Evolutionary conservation across 2,888 invertebrate species (phyloP).

Genomic region (Lumbricus terrestris): DNA sequence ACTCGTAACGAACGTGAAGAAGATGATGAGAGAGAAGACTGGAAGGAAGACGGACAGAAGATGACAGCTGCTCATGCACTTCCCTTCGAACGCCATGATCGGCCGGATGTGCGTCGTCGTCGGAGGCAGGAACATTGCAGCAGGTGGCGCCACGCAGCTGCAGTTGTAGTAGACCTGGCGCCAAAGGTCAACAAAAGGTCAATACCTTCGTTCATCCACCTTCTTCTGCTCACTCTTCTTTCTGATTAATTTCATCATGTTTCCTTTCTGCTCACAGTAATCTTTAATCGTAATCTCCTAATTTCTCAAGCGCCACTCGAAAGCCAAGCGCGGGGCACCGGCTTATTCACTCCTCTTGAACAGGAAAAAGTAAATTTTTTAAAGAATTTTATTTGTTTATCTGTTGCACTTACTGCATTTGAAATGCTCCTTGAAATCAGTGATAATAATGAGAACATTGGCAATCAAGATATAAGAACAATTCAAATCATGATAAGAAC

Average conservation of each 20-base stretch:
- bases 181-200: not conserved
- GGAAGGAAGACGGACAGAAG: constrained; percentile 67
- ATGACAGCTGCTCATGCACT: constrained; percentile 55
- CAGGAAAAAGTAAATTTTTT: too few relatives aligned
- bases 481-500: too few relatives aligned
- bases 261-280: not conserved
- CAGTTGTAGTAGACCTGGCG: constrained; percentile 16
- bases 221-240: too few relatives aligned
- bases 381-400: too few relatives aligned
- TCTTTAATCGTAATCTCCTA: too few relatives aligned
- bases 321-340: too few relatives aligned
- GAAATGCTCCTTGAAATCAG: too few relatives aligned
- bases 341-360: too few relatives aligned
- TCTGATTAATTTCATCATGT: not conserved
- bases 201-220: not conserved
- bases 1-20: constrained; percentile 75
- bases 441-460: too few relatives aligned
- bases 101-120: not conserved
- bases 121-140: not conserved
- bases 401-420: too few relatives aligned
- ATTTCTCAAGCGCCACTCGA: too few relatives aligned
- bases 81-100: constrained; percentile 44
- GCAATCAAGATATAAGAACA: too few relatives aligned
- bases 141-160: not conserved
- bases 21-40: constrained; percentile 65